Conservation (phyloP, 2,113 vertebrate species). For the Euleptes europaea region DNA sequence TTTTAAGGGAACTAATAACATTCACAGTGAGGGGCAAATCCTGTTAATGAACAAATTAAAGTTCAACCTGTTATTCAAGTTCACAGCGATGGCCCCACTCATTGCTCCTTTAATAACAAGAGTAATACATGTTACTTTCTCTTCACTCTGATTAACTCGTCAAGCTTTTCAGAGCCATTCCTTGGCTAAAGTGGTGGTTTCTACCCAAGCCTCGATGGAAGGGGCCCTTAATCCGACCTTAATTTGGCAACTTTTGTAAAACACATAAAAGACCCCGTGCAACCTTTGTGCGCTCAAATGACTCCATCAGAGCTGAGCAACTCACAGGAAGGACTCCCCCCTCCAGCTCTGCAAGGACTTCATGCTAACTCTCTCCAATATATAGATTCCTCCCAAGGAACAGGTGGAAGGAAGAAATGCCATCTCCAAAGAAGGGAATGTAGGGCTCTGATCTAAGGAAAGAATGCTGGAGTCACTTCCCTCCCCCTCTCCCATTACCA, state of each 20-base stretch:
- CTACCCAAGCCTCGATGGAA: slow-evolving; percentile 66
- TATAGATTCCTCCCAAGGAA: background rate
- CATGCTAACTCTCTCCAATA: background rate
- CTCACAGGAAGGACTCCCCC: background rate
- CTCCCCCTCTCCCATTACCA: background rate
- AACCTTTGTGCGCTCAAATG: slow-evolving; percentile 64
- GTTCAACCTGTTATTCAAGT: slow-evolving; percentile 86
- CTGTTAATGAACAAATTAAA: slow-evolving; percentile 90
- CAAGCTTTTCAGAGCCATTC: slow-evolving; percentile 80
- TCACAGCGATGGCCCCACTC: slow-evolving; percentile 72
- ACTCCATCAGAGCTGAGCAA: slow-evolving; percentile 13
- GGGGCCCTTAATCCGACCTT: slow-evolving; percentile 76
- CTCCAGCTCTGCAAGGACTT: slow-evolving; percentile 34
- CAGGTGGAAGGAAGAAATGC: background rate
- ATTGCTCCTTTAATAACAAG: slow-evolving; percentile 79
- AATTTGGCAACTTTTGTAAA: slow-evolving; percentile 83
- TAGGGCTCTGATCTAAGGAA: background rate
- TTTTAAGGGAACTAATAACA: slow-evolving; percentile 82
- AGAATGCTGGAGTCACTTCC: background rate
- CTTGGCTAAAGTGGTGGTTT: slow-evolving; percentile 58
- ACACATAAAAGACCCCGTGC: slow-evolving; percentile 74
- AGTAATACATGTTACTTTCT: slow-evolving; percentile 82
- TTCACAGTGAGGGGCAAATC: slow-evolving; percentile 86
- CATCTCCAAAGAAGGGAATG: background rate
- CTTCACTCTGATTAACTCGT: slow-evolving; percentile 78